A percentile compares a stretch with the other conserved stretches of the same genome.
Conservation (phyloP, 2,888 invertebrate species). For the Erebia aethiops region DNA sequence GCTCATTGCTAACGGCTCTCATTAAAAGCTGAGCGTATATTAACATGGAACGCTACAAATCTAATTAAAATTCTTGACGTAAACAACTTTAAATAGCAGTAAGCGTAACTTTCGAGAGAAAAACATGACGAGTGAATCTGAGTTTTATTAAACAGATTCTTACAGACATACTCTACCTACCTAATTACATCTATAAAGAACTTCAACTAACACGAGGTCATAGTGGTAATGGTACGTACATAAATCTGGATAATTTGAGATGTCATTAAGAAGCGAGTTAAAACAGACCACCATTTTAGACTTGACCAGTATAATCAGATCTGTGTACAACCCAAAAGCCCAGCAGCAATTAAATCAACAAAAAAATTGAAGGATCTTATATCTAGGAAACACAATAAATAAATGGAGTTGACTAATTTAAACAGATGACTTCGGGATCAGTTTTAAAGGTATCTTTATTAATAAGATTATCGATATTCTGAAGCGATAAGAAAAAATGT, state of each 20-base stretch:
- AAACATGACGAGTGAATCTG: neutral
- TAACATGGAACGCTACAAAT: slow-evolving; percentile 23
- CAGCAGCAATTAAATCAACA: no score
- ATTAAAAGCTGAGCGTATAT: slow-evolving; percentile 37
- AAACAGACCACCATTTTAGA: no score
- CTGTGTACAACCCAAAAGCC: no score
- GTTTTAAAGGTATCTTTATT: neutral
- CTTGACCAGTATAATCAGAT: no score
- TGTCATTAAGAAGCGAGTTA: no score
- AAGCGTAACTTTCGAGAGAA: neutral
- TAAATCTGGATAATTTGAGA: no score
- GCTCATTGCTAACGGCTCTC: slow-evolving; percentile 47
- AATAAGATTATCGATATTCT: slow-evolving; percentile 65
- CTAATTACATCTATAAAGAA: no score
- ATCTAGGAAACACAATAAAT: no score
- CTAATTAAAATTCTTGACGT: slow-evolving; percentile 24
- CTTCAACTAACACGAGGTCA: no score
- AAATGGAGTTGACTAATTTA: neutral
- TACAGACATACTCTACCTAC: no score
- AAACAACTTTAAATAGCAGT: slow-evolving; percentile 19
- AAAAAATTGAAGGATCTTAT: no score
- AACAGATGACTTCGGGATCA: neutral
- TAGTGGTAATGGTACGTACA: no score
- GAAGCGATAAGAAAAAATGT: slow-evolving; percentile 52
- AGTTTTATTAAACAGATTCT: neutral